These are phyloP conservation scores for Macrochelys suwanniensis DNA, from an alignment of 2,797 vertebrate genomes.

Conservation along the genomic window DNA sequence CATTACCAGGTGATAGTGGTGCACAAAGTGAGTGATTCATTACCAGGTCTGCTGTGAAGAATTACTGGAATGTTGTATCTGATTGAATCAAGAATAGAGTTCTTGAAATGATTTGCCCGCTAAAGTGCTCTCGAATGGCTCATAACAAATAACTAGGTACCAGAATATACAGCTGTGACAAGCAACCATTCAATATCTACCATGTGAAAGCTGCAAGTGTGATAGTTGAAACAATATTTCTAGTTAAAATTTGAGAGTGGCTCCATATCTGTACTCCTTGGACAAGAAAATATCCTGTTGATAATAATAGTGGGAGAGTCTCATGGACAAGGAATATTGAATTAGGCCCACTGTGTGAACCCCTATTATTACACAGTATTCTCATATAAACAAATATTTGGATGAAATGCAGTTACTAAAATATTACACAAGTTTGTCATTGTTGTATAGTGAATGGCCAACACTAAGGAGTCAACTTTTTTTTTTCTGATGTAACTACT, in stretches of 20 bases:
- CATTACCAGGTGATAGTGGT: constrained; percentile 2
- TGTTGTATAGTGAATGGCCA: background rate
- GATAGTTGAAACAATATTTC: background rate
- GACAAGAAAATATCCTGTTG: constrained; percentile 12
- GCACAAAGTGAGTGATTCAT: background rate
- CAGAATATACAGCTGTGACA: constrained; percentile 5
- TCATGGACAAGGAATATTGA: background rate
- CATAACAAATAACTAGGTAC: constrained; percentile 13
- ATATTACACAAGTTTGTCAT: background rate
- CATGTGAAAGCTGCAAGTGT: background rate
- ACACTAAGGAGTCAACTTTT: background rate
- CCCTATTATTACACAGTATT: background rate
- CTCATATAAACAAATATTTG: background rate
- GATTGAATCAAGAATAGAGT: background rate
- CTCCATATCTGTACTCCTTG: constrained; percentile 4
- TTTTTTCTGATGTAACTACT: background rate
- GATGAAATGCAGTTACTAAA: background rate
- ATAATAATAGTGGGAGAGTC: constrained; percentile 1
- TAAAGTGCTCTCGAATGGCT: background rate
- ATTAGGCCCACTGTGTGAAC: background rate
- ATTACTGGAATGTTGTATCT: background rate
- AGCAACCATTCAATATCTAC: background rate
- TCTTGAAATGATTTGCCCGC: background rate
- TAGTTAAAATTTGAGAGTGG: background rate
- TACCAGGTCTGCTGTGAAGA: background rate